A percentile compares a stretch with the other conserved stretches of the same genome.
Conservation (phyloP, 1,140 invertebrate species). For the Drosophila ogumai region DNA sequence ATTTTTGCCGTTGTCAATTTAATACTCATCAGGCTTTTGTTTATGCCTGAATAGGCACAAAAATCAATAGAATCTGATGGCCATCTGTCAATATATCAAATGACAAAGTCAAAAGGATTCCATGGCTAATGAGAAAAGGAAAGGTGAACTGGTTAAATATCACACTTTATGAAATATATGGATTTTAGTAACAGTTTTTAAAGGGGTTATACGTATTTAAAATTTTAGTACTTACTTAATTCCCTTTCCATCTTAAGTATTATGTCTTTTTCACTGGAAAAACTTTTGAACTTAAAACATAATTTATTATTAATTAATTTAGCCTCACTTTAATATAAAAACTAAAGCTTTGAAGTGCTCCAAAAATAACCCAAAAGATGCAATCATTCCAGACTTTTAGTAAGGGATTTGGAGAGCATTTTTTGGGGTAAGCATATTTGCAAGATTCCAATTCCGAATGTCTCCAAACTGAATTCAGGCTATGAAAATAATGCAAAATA, state of each 20-base stretch:
- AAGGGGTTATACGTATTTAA: neutral
- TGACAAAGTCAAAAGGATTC: conserved; percentile 2
- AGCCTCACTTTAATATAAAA: neutral
- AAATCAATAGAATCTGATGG: conserved; percentile 36
- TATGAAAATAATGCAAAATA: conserved; percentile 42
- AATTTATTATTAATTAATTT: neutral
- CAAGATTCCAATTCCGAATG: conserved; percentile 31
- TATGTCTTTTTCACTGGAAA: too few relatives aligned
- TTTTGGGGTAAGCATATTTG: conserved; percentile 22
- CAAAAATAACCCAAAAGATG: neutral
- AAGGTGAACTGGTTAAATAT: neutral
- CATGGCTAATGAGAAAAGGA: neutral
- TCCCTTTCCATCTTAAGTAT: too few relatives aligned
- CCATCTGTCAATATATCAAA: conserved; percentile 26
- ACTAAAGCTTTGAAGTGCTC: neutral
- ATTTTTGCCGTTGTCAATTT: conserved; percentile 35
- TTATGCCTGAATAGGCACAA: neutral
- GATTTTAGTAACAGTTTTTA: neutral
- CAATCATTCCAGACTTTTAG: neutral
- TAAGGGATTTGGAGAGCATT: conserved; percentile 1
- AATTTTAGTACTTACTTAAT: neutral
- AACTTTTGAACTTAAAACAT: neutral
- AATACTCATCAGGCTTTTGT: conserved; percentile 14
- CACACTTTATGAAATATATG: neutral
- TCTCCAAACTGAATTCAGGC: conserved; percentile 42